Conservation (phyloP, 2,888 invertebrate genomes). For the Dasysyrphus tricinctus region DNA sequence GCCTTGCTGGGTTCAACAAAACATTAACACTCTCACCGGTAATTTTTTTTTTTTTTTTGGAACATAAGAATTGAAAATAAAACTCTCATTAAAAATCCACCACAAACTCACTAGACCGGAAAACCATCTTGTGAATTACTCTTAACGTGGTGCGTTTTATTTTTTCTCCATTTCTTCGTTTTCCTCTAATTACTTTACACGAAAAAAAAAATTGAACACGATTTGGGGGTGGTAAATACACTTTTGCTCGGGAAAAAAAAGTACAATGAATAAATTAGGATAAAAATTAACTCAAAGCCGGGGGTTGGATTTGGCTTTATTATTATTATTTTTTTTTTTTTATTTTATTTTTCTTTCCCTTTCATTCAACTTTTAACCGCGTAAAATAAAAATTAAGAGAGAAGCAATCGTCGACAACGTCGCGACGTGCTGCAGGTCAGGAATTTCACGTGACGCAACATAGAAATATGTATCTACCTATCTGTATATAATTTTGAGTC, state of each 20-base stretch:
- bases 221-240: constrained; percentile 56
- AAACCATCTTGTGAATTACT: constrained; percentile 67
- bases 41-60: not conserved
- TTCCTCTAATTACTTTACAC: constrained; percentile 66
- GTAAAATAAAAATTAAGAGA: constrained; percentile 60
- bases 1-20: constrained; percentile 2
- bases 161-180: constrained; percentile 10
- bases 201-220: constrained; percentile 61
- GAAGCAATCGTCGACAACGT: constrained; percentile 64
- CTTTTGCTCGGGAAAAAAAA: constrained; percentile 68
- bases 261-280: constrained; percentile 74
- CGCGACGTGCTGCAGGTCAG: constrained; percentile 75
- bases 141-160: constrained; percentile 44
- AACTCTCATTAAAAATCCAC: constrained; percentile 69
- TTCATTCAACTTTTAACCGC: constrained; percentile 65
- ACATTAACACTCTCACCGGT: constrained; percentile 21
- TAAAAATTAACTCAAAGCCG: constrained; percentile 70
- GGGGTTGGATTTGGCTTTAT: constrained; percentile 58
- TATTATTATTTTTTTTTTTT: constrained; percentile 17
- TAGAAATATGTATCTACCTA: constrained; percentile 20
- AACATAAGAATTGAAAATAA: constrained; percentile 66
- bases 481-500: constrained; percentile 57
- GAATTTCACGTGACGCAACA: constrained; percentile 67
- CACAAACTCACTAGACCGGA: constrained; percentile 69
- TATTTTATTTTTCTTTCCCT: constrained; percentile 23